These are phyloP conservation scores for Agapostemon virescens DNA, from an alignment of 2,888 invertebrate genomes.

Conservation along the genomic window DNA sequence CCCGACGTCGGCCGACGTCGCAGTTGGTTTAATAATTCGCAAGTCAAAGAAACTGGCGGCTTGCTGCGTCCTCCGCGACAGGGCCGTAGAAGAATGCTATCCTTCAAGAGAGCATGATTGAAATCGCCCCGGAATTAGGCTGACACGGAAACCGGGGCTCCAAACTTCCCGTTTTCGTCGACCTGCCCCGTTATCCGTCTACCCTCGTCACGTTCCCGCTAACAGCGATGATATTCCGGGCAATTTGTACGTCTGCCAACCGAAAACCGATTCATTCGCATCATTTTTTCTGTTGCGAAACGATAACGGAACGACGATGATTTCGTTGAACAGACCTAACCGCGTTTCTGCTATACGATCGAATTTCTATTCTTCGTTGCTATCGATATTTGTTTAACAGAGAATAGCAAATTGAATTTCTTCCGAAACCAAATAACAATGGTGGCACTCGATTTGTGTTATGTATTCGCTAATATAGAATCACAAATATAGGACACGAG, in stretches of 20 bases:
- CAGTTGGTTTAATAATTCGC: conserved; percentile 51
- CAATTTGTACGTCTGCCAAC: conserved; percentile 14
- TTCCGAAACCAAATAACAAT: no score
- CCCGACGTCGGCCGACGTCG: conserved; percentile 29
- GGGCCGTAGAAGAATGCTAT: conserved; percentile 10
- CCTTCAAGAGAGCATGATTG: conserved; percentile 31
- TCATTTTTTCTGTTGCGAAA: neutral
- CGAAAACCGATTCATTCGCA: no score
- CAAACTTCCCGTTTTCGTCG: conserved; percentile 16
- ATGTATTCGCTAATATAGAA: no score
- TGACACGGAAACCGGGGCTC: conserved; percentile 31
- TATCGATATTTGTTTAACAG: neutral
- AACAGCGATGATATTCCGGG: conserved; percentile 8
- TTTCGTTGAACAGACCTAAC: neutral
- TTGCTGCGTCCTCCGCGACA: conserved; percentile 7
- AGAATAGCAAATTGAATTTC: no score
- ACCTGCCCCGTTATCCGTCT: neutral
- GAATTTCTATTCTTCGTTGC: neutral
- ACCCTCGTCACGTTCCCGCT: neutral
- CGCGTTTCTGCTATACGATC: neutral
- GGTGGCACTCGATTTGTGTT: no score
- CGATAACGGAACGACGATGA: neutral
- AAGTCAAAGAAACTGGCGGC: conserved; percentile 38
- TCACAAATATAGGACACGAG: no score
- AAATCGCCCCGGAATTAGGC: conserved; percentile 52